phyloP scores from a whole-genome alignment of 2,113 vertebrate genomes.

The Tympanuchus pallidicinctus region DNA sequence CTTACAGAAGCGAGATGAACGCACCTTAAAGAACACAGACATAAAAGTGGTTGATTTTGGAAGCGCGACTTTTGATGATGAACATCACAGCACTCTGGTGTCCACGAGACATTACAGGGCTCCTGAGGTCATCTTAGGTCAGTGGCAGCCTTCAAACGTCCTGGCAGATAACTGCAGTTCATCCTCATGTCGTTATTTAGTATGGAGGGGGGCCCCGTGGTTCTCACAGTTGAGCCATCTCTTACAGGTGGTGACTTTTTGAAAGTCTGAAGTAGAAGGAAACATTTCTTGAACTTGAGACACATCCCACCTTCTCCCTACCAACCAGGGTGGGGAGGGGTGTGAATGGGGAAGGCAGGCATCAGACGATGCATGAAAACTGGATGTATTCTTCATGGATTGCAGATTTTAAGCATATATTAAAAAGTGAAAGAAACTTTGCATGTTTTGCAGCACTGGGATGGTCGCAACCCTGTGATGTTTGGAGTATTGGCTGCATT shows the following conservation, averaged over 20 bases:
- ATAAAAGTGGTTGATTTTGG: conserved; percentile 97
- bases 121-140: conserved; percentile 95
- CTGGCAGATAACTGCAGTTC: background rate
- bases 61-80: conserved; percentile 94
- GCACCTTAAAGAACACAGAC: conserved; percentile 89
- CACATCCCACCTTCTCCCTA: background rate
- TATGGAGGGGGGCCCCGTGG: background rate
- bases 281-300: background rate
- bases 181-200: background rate
- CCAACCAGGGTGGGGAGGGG: background rate
- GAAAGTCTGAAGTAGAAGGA: background rate
- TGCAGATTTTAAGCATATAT: background rate
- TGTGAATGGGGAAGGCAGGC: accelerated
- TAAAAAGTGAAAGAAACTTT: background rate
- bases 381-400: background rate
- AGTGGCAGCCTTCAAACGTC: conserved; percentile 25
- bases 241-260: background rate
- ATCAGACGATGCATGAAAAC: background rate
- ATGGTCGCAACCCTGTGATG: conserved; percentile 94
- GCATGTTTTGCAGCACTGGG: conserved; percentile 84
- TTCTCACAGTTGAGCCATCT: background rate
- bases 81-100: conserved; percentile 95
- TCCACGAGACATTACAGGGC: conserved; percentile 96
- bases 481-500: conserved; percentile 97
- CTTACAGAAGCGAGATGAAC: conserved; percentile 90